Evolutionary conservation across 2,113 vertebrate species (phyloP).

Genomic region (Seriola dumerili): DNA sequence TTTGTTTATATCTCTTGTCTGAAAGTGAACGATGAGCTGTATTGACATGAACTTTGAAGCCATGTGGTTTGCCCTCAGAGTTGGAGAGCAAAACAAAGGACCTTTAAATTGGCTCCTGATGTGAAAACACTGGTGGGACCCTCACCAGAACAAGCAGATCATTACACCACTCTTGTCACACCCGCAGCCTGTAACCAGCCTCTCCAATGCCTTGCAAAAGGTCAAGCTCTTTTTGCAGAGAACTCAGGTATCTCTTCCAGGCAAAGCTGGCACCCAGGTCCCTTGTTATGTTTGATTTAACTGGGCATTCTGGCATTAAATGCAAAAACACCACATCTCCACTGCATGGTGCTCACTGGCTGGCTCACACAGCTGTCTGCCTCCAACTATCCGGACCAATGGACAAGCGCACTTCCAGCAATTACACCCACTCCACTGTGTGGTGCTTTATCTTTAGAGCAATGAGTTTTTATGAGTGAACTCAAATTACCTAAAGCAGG

Average conservation of each 20-base stretch:
- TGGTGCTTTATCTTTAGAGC: slow-evolving; percentile 56
- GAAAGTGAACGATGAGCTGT: slow-evolving; percentile 40
- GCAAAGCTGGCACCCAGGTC: slow-evolving; percentile 40
- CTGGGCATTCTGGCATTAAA: slow-evolving; percentile 46
- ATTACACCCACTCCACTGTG: slow-evolving; percentile 40
- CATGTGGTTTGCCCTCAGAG: slow-evolving; percentile 87
- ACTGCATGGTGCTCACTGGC: background rate
- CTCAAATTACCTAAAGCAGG: slow-evolving; percentile 54
- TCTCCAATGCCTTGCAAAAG: slow-evolving; percentile 81
- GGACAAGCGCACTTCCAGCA: slow-evolving; percentile 48
- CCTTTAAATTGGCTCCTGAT: slow-evolving; percentile 95
- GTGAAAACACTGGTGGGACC: slow-evolving; percentile 92
- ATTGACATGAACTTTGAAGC: slow-evolving; percentile 64
- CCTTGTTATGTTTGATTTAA: slow-evolving; percentile 59
- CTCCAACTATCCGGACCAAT: slow-evolving; percentile 36
- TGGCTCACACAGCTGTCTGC: slow-evolving; percentile 30
- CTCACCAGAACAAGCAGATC: slow-evolving; percentile 90
- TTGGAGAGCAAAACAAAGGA: slow-evolving; percentile 92
- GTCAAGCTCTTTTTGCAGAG: slow-evolving; percentile 83
- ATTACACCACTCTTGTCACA: slow-evolving; percentile 88
- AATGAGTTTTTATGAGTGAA: slow-evolving; percentile 40
- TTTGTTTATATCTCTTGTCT: slow-evolving; percentile 47
- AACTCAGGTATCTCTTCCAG: slow-evolving; percentile 52
- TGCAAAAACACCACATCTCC: slow-evolving; percentile 19
- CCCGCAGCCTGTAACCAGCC: slow-evolving; percentile 87